Percentiles rank a stretch among this genome's conserved stretches.
phyloP scores from a whole-genome alignment of 2,888 invertebrate genomes.

The Mimas tiliae region DNA sequence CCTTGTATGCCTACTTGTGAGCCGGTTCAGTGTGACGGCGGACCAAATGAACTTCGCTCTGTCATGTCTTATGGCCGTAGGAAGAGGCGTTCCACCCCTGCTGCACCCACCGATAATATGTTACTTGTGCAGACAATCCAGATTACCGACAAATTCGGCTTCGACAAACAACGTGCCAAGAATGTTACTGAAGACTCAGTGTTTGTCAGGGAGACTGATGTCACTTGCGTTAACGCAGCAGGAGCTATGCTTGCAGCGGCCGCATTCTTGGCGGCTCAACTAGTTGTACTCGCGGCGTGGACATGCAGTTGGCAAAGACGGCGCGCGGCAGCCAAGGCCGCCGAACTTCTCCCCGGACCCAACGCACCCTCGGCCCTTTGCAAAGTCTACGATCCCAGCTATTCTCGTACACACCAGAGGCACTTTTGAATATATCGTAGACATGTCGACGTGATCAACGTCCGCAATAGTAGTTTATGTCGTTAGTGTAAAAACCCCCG shows the following conservation, averaged over 20 bases:
- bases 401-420: slow-evolving; percentile 89
- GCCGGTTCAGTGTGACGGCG: slow-evolving; percentile 95
- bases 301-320: slow-evolving; percentile 94
- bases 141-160: slow-evolving; percentile 96
- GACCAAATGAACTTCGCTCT: slow-evolving; percentile 92
- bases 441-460: slow-evolving; percentile 74
- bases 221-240: slow-evolving; percentile 89
- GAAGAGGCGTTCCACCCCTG: slow-evolving; percentile 88
- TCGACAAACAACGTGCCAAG: slow-evolving; percentile 88
- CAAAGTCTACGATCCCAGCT: slow-evolving; percentile 95
- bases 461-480: slow-evolving; percentile 82
- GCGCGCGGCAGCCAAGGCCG: slow-evolving; percentile 87
- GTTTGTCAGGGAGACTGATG: slow-evolving; percentile 86
- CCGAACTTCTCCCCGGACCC: slow-evolving; percentile 87
- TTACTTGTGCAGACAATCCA: slow-evolving; percentile 95
- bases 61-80: slow-evolving; percentile 93
- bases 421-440: slow-evolving; percentile 74
- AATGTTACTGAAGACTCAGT: slow-evolving; percentile 89
- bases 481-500: slow-evolving; percentile 76
- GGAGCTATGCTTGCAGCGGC: slow-evolving; percentile 94
- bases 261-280: slow-evolving; percentile 93
- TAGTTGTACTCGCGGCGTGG: slow-evolving; percentile 94
- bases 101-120: slow-evolving; percentile 89
- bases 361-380: slow-evolving; percentile 87
- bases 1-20: slow-evolving; percentile 97